Evolutionary conservation across 2,113 vertebrate species (phyloP).

Genomic region (Tragelaphus buxtoni): DNA sequence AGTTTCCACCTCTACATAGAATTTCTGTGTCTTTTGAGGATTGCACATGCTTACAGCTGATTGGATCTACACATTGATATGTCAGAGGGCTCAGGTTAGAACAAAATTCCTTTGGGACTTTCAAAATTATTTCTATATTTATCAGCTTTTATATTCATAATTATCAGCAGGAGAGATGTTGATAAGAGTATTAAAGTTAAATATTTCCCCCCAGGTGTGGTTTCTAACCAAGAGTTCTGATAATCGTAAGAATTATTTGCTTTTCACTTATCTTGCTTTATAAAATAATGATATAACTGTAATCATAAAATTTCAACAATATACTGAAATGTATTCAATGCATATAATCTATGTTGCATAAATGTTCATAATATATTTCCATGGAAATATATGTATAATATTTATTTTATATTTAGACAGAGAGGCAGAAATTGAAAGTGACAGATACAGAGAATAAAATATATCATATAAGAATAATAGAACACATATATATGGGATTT

Average conservation of each 20-base stretch:
- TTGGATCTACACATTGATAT: background rate
- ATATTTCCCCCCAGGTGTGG: background rate
- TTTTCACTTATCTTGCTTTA: background rate
- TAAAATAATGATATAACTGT: background rate
- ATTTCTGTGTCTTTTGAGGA: background rate
- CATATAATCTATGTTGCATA: no score
- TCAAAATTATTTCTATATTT: slow-evolving; percentile 1
- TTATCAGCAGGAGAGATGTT: background rate
- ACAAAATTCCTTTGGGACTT: background rate
- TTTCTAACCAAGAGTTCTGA: background rate
- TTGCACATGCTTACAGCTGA: background rate
- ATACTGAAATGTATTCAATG: background rate
- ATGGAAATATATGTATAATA: background rate
- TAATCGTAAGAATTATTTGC: background rate
- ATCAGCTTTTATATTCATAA: background rate
- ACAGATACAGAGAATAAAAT: background rate
- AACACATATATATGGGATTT: background rate
- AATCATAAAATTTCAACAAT: background rate
- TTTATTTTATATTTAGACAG: background rate
- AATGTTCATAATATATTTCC: background rate
- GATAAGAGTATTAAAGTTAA: background rate
- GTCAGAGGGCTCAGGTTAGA: background rate
- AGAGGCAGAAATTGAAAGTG: background rate
- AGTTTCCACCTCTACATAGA: background rate
- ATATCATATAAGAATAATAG: background rate